Percentiles rank a stretch among this genome's conserved stretches.
Conservation (phyloP, 2,113 vertebrate species). For the Colistium nudipinnis region DNA sequence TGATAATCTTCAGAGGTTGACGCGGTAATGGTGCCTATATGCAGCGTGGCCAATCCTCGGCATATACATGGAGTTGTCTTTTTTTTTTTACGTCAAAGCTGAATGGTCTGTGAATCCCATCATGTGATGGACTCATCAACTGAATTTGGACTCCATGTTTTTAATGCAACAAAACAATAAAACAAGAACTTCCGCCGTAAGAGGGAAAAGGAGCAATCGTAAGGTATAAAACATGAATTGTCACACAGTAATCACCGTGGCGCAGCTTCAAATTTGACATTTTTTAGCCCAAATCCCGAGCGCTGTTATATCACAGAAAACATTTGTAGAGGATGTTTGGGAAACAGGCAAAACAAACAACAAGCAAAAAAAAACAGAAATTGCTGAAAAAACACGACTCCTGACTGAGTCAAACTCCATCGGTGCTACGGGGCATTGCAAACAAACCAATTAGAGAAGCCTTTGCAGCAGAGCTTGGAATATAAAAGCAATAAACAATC, state of each 20-base stretch:
- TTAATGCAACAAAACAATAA: constrained; percentile 23
- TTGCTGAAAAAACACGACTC: constrained; percentile 32
- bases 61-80: constrained; percentile 23
- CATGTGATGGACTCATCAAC: constrained; percentile 38
- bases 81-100: constrained; percentile 14
- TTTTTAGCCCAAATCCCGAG: constrained; percentile 11
- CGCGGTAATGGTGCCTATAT: constrained; percentile 17
- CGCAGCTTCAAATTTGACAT: constrained; percentile 19
- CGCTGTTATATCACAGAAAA: constrained; percentile 17
- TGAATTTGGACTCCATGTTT: constrained; percentile 31
- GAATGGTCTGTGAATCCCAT: constrained; percentile 12
- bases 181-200: constrained; percentile 34
- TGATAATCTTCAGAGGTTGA: constrained; percentile 68
- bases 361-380: not conserved
- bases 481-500: constrained; percentile 74
- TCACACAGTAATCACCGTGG: constrained; percentile 1
- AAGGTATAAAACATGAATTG: not conserved
- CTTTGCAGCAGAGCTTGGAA: constrained; percentile 48
- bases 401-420: constrained; percentile 51
- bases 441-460: constrained; percentile 67
- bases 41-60: constrained; percentile 28
- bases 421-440: constrained; percentile 44
- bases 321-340: constrained; percentile 18
- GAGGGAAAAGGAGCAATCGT: constrained; percentile 1
- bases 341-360: constrained; percentile 1